phyloP scores from a whole-genome alignment of 1,140 invertebrate species.

The Asbolus verrucosus region DNA sequence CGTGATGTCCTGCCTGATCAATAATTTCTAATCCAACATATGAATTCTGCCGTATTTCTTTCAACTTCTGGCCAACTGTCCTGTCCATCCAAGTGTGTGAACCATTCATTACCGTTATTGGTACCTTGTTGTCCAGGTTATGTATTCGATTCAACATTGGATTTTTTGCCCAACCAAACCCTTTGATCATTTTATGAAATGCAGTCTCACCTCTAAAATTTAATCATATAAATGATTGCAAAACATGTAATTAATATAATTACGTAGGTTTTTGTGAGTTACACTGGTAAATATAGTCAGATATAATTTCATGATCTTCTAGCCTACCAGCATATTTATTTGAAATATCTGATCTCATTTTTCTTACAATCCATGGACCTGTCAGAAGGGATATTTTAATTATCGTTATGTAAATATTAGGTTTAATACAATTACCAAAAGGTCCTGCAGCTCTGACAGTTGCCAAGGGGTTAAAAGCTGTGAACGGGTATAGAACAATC shows the following conservation, averaged over 20 bases:
- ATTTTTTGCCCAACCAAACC: constrained; percentile 95
- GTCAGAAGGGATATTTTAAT: constrained; percentile 52
- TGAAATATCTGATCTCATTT: constrained; percentile 87
- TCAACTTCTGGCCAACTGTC: constrained; percentile 80
- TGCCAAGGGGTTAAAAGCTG: constrained; percentile 92
- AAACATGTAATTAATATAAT: too few relatives aligned
- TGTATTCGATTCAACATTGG: constrained; percentile 90
- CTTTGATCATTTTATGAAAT: constrained; percentile 90
- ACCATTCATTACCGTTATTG: constrained; percentile 93
- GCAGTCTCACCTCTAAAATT: constrained; percentile 89
- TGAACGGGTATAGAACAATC: constrained; percentile 76
- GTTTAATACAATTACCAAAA: constrained; percentile 72
- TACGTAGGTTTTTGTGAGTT: constrained; percentile 93
- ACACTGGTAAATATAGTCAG: constrained; percentile 96
- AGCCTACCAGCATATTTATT: constrained; percentile 82
- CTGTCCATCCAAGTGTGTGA: constrained; percentile 94
- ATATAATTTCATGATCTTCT: constrained; percentile 79
- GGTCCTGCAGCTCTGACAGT: constrained; percentile 91
- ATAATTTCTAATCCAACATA: constrained; percentile 69
- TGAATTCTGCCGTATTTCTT: constrained; percentile 73
- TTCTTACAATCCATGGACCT: constrained; percentile 88
- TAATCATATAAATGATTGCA: constrained; percentile 1
- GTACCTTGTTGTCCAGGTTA: constrained; percentile 77
- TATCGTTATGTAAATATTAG: constrained; percentile 12
- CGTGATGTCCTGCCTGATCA: constrained; percentile 88